These are phyloP conservation scores for Epizoanthus scotinus DNA, from an alignment of 92 coral and sea anemone species.

Conservation along the genomic window DNA sequence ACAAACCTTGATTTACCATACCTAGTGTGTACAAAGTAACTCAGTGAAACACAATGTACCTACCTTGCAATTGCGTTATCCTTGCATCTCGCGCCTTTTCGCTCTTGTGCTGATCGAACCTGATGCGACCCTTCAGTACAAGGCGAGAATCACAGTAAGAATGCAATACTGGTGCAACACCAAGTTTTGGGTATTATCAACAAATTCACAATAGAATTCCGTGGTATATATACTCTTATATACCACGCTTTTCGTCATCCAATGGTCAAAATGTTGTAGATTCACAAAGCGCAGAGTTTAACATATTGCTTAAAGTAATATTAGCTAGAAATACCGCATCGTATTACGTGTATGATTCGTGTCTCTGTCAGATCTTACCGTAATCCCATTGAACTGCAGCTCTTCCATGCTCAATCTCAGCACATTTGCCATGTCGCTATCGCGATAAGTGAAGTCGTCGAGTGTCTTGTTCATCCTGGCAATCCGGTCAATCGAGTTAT, in stretches of 20 bases:
- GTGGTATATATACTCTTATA: too few relatives aligned
- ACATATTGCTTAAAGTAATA: background rate
- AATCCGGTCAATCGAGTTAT: conserved; percentile 54
- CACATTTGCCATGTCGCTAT: conserved; percentile 40
- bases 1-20: background rate
- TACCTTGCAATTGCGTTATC: conserved; percentile 68
- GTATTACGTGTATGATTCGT: too few relatives aligned
- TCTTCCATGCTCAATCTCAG: conserved; percentile 45
- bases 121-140: conserved; percentile 40
- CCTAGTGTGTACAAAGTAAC: too few relatives aligned
- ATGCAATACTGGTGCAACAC: background rate
- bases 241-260: too few relatives aligned
- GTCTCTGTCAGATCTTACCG: conserved; percentile 37
- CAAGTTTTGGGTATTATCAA: too few relatives aligned
- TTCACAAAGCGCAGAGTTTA: too few relatives aligned
- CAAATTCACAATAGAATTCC: too few relatives aligned
- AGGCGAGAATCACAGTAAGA: background rate
- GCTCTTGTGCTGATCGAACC: conserved; percentile 46
- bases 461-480: conserved; percentile 57
- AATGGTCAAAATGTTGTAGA: too few relatives aligned
- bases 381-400: conserved; percentile 65
- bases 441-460: conserved; percentile 58
- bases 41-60: conserved; percentile 1
- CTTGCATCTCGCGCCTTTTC: conserved; percentile 54
- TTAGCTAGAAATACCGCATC: background rate